Evolutionary conservation across 1,140 invertebrate genomes (phyloP), one percentile per base, ranked within the genome.

Genomic region (Aphelinus atriplicis): DNA sequence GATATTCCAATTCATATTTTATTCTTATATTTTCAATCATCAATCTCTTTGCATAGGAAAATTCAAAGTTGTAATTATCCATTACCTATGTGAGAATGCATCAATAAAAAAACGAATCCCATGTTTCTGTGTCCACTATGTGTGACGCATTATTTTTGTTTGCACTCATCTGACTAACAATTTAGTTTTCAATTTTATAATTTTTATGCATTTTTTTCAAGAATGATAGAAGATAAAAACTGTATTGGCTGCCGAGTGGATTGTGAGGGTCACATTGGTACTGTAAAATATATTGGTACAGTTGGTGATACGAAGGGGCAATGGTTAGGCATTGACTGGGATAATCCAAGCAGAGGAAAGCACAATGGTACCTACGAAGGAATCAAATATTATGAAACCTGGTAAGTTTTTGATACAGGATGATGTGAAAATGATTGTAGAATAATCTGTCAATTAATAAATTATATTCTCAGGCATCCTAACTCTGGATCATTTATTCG

Each of bases 271-370:
- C 80, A 89, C 73, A 80, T 82, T 77, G 92, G 91, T 64, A 92
- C 89, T 50, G 82, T 93, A 5, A 87, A 86, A 73, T 93, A 90
- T 80, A 83, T 91, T 69, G 93, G 93, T 48, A 77, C 83, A 62
- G 89, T 93, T 6, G 88, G 88, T 42, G 83, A 87, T 5, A 90
- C 90, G 3, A 86, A 89, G 79, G 92, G 91, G 73, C 78, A 86
- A 57, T 98, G 97, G 96, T 88, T 96, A 74, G 97, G 97, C 1
- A 91, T 98, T 26, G 97, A 98, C 83, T 98, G 97, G 97, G 97
- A 98, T 88, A 93, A 97, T 84, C 89, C 91, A 2, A 84, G 86
- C 47, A 89, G 96, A 81, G 97, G 97, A 7, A 97, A 97, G 86
- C 97, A 99, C 83, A 92, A 96, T 91, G 97, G 97, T 1, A 91